Conservation (phyloP, 2,888 invertebrate genomes). For the Nomada fabriciana region DNA sequence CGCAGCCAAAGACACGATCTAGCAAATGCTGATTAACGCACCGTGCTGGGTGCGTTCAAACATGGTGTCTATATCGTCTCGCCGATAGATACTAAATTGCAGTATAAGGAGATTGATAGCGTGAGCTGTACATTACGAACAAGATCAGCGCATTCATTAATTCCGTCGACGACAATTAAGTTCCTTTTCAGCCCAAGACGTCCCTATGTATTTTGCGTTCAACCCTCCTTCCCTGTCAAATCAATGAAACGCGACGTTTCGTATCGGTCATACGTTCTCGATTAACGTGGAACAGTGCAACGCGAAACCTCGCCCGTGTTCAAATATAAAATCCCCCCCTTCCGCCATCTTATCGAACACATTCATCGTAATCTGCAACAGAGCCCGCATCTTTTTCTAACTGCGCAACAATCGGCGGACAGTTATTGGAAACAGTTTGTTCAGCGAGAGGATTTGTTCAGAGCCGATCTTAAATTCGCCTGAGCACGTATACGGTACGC, state of each 20-base stretch:
- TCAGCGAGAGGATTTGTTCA: constrained; percentile 1
- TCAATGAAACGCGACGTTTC: too few species aligned
- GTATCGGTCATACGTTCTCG: too few species aligned
- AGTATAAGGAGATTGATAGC: neutral
- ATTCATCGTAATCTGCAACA: neutral
- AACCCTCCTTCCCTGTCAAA: too few species aligned
- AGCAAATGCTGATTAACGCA: constrained; percentile 49
- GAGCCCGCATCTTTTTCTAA: neutral
- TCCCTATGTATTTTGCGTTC: neutral
- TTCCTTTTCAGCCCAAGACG: too few species aligned
- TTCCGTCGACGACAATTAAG: too few species aligned
- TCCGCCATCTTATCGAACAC: neutral
- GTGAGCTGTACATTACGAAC: neutral
- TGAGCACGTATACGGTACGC: constrained; percentile 8
- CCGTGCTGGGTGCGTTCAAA: constrained; percentile 8
- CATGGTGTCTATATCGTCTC: constrained; percentile 25
- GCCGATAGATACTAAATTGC: constrained; percentile 13
- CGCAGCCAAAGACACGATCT: constrained; percentile 32
- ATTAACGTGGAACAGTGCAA: too few species aligned
- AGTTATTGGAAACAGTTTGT: constrained; percentile 2
- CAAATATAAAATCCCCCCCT: too few species aligned
- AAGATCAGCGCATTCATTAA: neutral
- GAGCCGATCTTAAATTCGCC: constrained; percentile 13
- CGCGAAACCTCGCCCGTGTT: too few species aligned
- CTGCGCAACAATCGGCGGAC: neutral